Evolutionary conservation across 2,113 vertebrate species (phyloP).

Genomic region (Bufo bufo): DNA sequence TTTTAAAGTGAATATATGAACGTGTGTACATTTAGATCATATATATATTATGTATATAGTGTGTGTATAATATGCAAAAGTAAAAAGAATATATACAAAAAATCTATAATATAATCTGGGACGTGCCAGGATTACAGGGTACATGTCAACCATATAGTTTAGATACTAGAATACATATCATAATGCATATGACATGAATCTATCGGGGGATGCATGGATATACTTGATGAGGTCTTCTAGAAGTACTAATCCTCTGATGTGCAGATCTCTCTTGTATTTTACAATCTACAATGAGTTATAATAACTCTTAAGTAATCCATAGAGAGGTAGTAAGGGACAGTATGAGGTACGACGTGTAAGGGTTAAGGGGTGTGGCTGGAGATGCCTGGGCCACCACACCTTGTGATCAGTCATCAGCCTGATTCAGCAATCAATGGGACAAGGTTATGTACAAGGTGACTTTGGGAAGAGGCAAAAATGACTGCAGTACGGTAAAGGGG

Average conservation of each 20-base stretch:
- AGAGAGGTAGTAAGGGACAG: not conserved
- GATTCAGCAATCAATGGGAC: constrained; percentile 42
- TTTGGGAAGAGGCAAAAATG: constrained; percentile 26
- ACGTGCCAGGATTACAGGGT: not conserved
- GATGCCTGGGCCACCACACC: not conserved
- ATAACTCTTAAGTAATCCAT: not conserved
- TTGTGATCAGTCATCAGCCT: constrained; percentile 32
- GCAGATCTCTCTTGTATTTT: too few species aligned
- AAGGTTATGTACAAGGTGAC: constrained; percentile 55
- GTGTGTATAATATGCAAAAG: not conserved
- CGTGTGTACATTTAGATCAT: too few species aligned
- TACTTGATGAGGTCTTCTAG: not conserved
- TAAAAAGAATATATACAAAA: too few species aligned
- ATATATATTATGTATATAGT: too few species aligned
- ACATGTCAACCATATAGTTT: not conserved
- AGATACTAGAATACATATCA: too few species aligned
- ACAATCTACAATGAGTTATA: not conserved
- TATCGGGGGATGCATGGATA: too few species aligned
- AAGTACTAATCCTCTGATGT: not conserved
- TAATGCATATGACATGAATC: too few species aligned
- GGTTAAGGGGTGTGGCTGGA: not conserved
- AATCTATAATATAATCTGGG: too few species aligned
- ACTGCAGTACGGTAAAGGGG: constrained; percentile 26
- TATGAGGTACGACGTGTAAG: not conserved
- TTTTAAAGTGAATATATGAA: too few species aligned